Evolutionary conservation across 2,797 vertebrate genomes (phyloP).

Genomic region (Thaleichthys pacificus): DNA sequence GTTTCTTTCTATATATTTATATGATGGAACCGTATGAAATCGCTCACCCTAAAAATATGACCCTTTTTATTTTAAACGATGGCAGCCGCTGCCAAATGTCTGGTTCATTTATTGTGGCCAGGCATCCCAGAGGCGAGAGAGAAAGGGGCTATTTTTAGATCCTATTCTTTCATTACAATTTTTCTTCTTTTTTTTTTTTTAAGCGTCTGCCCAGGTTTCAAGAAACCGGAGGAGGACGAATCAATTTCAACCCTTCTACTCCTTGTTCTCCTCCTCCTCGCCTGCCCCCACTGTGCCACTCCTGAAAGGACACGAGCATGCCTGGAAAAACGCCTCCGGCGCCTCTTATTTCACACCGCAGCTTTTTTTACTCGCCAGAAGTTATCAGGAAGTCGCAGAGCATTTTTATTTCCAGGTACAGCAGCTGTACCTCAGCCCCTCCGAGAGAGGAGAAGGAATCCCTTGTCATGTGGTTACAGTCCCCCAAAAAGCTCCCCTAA

Average conservation of each 20-base stretch:
- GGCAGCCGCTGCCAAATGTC: not conserved
- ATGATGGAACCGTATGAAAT: conserved; percentile 1
- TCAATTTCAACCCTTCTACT: not conserved
- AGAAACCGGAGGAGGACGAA: not conserved
- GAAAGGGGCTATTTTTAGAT: not conserved
- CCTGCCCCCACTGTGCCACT: not conserved
- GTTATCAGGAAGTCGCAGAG: not conserved
- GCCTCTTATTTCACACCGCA: not conserved
- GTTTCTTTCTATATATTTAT: not conserved
- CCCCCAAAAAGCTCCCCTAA: too few relatives aligned
- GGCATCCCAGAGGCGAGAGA: conserved; percentile 5
- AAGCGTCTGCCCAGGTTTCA: not conserved
- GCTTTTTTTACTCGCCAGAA: not conserved
- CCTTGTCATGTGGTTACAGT: too few relatives aligned
- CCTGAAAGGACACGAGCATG: not conserved
- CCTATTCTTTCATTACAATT: not conserved
- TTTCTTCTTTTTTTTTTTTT: conserved; percentile 1
- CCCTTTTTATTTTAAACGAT: not conserved
- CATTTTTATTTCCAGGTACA: not conserved
- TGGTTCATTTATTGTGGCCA: not conserved
- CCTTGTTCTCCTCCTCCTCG: not conserved
- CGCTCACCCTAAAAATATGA: not conserved
- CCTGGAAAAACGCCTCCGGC: not conserved
- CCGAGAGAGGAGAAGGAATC: not conserved
- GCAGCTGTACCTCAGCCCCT: not conserved